Evolutionary conservation across 2,113 vertebrate genomes (phyloP).

Genomic region (Apodemus sylvaticus): DNA sequence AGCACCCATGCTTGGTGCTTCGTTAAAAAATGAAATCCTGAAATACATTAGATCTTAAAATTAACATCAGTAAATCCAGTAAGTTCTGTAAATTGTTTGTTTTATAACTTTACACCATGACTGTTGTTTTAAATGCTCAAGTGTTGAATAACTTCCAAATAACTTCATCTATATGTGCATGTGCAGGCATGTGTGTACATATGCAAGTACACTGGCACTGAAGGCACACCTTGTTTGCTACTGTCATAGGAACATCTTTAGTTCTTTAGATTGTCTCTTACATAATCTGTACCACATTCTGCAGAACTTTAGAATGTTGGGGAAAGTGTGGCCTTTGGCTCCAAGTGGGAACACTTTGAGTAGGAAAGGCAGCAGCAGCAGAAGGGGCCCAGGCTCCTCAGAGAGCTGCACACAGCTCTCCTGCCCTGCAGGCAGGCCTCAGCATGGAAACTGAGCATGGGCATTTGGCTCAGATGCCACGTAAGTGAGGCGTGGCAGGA

Average conservation of each 20-base stretch:
- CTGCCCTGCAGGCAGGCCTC: neutral
- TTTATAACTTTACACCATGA: slow-evolving; percentile 35
- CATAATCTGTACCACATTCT: neutral
- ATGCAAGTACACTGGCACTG: neutral
- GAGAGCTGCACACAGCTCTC: neutral
- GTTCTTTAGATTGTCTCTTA: neutral
- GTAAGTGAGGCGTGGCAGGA: neutral
- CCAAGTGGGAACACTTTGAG: neutral
- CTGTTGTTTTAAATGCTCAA: neutral
- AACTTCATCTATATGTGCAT: neutral
- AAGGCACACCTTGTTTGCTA: neutral
- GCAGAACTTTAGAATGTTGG: neutral
- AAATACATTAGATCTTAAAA: slow-evolving; percentile 7
- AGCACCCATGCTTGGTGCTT: neutral
- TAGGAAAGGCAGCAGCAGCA: neutral
- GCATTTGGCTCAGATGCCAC: neutral
- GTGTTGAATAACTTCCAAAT: neutral
- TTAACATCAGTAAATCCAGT: neutral
- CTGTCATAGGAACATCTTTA: neutral
- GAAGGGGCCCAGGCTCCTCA: neutral
- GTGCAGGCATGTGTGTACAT: neutral
- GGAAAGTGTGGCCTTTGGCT: neutral
- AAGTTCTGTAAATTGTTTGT: slow-evolving; percentile 50
- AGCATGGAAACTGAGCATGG: neutral
- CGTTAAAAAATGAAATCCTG: neutral